Evolutionary conservation across 2,113 vertebrate species (phyloP).

Genomic region (Uropsilus gracilis): DNA sequence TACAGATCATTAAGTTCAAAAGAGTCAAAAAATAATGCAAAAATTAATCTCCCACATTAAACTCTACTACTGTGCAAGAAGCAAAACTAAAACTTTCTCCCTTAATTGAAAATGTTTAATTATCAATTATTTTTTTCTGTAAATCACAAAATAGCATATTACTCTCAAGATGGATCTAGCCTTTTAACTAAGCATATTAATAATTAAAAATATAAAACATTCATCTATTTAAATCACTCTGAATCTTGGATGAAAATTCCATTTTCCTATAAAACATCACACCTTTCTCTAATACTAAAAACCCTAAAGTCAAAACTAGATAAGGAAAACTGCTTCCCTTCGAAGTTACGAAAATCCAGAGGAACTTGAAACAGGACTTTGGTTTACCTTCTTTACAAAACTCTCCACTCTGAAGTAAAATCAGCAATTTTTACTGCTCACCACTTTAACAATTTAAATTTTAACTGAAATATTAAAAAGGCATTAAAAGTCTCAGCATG

Average conservation of each 20-base stretch:
- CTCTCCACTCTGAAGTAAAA: neutral
- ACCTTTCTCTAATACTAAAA: neutral
- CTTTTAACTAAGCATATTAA: neutral
- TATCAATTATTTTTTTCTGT: neutral
- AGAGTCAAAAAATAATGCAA: neutral
- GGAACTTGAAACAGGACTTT: neutral
- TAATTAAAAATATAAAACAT: neutral
- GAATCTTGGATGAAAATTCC: neutral
- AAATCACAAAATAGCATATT: neutral
- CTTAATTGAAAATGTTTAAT: neutral
- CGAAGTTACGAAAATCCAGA: neutral
- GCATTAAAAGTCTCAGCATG: neutral
- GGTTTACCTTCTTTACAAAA: neutral
- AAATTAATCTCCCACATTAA: neutral
- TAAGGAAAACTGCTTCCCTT: neutral
- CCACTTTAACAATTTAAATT: neutral
- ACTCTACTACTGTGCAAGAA: neutral
- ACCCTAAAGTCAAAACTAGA: neutral
- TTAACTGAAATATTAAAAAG: conserved; percentile 10
- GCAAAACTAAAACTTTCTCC: neutral
- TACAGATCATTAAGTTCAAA: neutral
- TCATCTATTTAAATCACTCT: neutral
- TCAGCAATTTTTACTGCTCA: neutral
- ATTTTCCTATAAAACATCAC: neutral
- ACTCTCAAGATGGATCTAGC: neutral